Percentiles rank a stretch among this genome's conserved stretches.
phyloP scores from a whole-genome alignment of 2,113 vertebrate genomes.

The Hemibagrus wyckioides region DNA sequence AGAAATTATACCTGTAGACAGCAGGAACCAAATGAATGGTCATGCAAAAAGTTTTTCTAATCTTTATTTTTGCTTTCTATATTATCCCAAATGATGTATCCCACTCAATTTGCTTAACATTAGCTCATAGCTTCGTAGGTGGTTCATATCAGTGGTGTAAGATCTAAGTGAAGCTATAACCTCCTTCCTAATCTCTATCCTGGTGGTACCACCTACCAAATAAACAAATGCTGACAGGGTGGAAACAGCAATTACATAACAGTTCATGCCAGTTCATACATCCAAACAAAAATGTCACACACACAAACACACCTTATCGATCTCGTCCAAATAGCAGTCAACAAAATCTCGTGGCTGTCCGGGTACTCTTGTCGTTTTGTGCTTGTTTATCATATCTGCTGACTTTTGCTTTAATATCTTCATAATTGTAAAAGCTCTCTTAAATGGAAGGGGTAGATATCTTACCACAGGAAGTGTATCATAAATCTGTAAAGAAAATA shows the following conservation, averaged over 20 bases:
- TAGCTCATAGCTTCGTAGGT: background rate
- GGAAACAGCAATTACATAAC: background rate
- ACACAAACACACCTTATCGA: slow-evolving; percentile 53
- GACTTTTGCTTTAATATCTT: background rate
- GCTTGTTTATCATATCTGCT: slow-evolving; percentile 45
- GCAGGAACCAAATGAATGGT: background rate
- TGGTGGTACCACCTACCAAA: background rate
- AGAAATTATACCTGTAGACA: background rate
- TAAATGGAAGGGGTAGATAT: slow-evolving; percentile 57
- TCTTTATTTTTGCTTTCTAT: background rate
- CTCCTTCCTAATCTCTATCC: background rate
- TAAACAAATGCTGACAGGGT: background rate
- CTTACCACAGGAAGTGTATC: slow-evolving; percentile 3
- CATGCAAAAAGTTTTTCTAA: background rate
- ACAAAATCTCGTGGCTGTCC: slow-evolving; percentile 56
- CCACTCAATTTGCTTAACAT: background rate
- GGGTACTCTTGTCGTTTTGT: slow-evolving; percentile 47
- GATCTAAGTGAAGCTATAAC: background rate
- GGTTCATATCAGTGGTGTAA: background rate
- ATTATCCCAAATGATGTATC: background rate
- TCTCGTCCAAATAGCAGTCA: slow-evolving; percentile 64
- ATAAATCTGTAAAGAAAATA: slow-evolving; percentile 11
- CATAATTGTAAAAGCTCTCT: slow-evolving; percentile 24
- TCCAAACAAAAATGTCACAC: background rate
- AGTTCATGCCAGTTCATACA: background rate